phyloP scores from a whole-genome alignment of 2,113 vertebrate species.

The Cryptomyrus ogoouensis region DNA sequence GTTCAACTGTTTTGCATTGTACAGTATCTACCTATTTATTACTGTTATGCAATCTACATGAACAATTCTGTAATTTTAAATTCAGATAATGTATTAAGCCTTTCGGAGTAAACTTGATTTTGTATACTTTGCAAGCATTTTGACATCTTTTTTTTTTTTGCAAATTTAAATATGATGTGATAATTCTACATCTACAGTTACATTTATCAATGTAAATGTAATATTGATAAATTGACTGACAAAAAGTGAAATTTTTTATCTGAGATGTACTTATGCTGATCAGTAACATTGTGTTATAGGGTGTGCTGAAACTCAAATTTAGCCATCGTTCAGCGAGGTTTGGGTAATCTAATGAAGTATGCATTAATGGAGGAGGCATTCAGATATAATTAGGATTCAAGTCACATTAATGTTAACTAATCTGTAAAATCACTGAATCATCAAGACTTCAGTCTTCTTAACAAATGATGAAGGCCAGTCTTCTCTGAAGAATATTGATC shows the following conservation, averaged over 20 bases:
- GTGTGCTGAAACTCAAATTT: not conserved
- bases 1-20: not conserved
- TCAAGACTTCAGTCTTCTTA: not conserved
- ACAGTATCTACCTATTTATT: not conserved
- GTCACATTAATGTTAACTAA: constrained; percentile 6
- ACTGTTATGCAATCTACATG: not conserved
- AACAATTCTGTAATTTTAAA: not conserved
- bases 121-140: not conserved
- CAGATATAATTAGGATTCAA: not conserved
- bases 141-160: not conserved
- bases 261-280: not conserved
- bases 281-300: not conserved
- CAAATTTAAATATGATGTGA: not conserved
- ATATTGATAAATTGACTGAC: not conserved
- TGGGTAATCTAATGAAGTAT: not conserved
- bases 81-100: not conserved
- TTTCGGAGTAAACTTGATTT: not conserved
- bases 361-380: not conserved
- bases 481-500: not conserved
- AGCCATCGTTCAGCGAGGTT: not conserved
- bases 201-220: not conserved
- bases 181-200: not conserved
- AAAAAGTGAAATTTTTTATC: not conserved
- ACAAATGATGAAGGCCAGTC: not conserved
- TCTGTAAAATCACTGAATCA: constrained; percentile 3